Evolutionary conservation across 2,888 invertebrate genomes (phyloP).

Genomic region (Yponomeuta cagnagella): DNA sequence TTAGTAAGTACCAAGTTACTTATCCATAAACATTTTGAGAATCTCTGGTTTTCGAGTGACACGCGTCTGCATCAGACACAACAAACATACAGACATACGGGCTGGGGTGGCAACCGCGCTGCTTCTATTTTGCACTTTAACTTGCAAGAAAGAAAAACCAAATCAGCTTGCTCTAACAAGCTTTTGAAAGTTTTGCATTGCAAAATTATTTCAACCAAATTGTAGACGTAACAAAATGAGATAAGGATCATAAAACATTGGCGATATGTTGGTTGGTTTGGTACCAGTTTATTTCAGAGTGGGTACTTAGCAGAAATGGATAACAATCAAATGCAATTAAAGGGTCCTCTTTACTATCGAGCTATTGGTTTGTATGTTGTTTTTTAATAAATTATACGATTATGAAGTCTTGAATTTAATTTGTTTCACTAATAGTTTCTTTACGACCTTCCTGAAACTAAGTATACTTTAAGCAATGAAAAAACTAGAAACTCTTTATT

Average conservation of each 20-base stretch:
- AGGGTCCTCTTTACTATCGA: neutral
- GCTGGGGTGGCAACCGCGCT: neutral
- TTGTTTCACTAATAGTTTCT: too few relatives aligned
- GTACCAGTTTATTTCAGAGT: neutral
- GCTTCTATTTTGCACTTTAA: neutral
- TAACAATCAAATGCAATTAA: conserved; percentile 1
- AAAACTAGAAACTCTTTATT: too few relatives aligned
- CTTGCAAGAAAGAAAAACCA: neutral
- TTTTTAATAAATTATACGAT: neutral
- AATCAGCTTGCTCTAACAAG: neutral
- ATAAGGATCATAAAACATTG: neutral
- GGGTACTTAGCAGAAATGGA: neutral
- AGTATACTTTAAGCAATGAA: too few relatives aligned
- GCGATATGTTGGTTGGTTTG: neutral
- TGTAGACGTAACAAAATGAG: neutral
- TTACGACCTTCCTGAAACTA: too few relatives aligned
- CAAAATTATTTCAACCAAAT: neutral
- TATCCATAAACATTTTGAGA: conserved; percentile 37
- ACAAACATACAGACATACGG: conserved; percentile 61
- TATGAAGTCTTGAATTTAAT: too few relatives aligned
- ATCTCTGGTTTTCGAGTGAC: conserved; percentile 31
- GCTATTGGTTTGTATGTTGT: neutral
- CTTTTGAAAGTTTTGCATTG: neutral
- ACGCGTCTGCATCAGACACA: conserved; percentile 60
- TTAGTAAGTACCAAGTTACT: too few relatives aligned